Base-by-base conservation (phyloP, 2,888 invertebrate species). In the Dyspetes luteomarginatus region DNA sequence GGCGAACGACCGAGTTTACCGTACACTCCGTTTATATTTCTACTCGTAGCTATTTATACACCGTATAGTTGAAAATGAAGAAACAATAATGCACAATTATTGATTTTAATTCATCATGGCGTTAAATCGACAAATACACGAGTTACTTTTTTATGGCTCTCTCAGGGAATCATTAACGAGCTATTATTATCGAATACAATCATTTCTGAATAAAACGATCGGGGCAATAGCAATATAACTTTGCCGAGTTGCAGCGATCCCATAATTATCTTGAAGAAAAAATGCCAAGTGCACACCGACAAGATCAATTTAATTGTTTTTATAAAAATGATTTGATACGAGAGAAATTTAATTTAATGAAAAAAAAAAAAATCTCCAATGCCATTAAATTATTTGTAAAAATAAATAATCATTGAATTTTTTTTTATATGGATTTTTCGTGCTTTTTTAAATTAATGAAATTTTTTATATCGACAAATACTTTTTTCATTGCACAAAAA, bases 1-100 rank as follows among this genome's bases (percentile, higher is more conserved):
- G 65, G 64, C 71, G 24, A 36, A 55, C 67, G 71, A 76, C 80
- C 80, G 71, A 80, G 71, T 80, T 80, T 65, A 30, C 52, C 71
- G 15, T 41, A 60, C n/a, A 45, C 58, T 58, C 65, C 9, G 58
- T 30, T 45, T 36, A 43, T 52, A 48, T 45, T 28, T 15, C n/a
- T 48, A 41, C 26, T 4, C 9, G 55, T 50, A 52, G 36, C 17
- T 26, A 15, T 45, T 9, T 26, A 26, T n/a, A 1, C 4, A n/a
- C 43, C 43, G 43, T 24, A 26, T n/a, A 43, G 48, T 45, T 30
- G 22, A 41, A 50, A 24, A 72, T 12, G n/a, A n/a, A n/a, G n/a
- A n/a, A 72, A 72, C 60, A 72, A 62, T 62, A 62, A 52, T 30
- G 60, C 19, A 24, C 52, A 74, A 74, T 74, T 56, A 65, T 74